Base-by-base conservation (phyloP, 1,140 invertebrate species). In the Drosophila orosa region DNA sequence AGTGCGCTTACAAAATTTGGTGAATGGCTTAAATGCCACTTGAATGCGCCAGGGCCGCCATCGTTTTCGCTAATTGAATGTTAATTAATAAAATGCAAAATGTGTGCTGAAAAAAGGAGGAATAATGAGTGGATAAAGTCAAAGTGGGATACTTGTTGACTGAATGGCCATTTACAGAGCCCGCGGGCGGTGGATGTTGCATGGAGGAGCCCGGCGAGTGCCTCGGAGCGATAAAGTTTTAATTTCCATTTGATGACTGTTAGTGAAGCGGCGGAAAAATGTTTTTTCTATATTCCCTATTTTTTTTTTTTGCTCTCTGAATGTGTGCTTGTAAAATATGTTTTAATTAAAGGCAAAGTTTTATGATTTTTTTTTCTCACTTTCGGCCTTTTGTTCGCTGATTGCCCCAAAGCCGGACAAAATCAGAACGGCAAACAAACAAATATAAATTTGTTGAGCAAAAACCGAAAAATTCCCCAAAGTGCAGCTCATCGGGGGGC, bases 311-410 rank as follows among this genome's bases (percentile, higher is more conserved):
- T 31, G 17, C 2, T 1, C 13, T 7, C 15, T 40, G 44, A 15
- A 24, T 31, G 68, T 40, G 25, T 56, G 48, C 24, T 24, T 62
- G 62, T 59, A 75, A 86, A 86, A 86, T 86, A 86, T 86, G 72
- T 87, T 86, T 86, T 86, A 86, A 86, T 86, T 86, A 86, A 87
- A 86, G 69, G 67, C 72, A 80, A 87, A 89, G 79, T 86, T 86
- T 42, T 75, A 67, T 63, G 45, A 3, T 71, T 72, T 81, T 72
- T 81, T 65, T 74, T 57, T 33, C 25, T 13, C 42, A 10, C 48
- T 35, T 17, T n/a, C 56, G 29, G 33, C 69, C 47, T 65, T 61
- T 66, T 52, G 31, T 47, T 48, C 66, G 37, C 62, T 74, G 65
- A 77, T 80, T 75, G 44, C 61, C 62, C 33, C 50, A 68, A 79